Percentiles rank a stretch among this genome's conserved stretches.
Conservation (phyloP, 1,140 invertebrate genomes). For the Alviniconcha marisindica region DNA sequence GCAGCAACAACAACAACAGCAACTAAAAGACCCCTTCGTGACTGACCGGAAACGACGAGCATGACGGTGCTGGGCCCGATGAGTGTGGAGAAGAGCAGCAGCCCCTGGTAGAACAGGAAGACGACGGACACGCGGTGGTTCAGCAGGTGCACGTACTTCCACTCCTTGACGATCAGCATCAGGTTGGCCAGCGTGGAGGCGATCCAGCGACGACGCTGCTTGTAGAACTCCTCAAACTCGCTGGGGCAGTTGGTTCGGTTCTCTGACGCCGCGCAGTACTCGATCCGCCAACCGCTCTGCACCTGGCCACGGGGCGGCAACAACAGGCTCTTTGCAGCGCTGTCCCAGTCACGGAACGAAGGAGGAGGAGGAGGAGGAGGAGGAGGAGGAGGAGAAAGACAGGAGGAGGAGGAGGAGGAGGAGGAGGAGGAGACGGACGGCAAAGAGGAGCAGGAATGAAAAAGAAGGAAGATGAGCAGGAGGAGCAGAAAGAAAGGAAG, state of each 20-base stretch:
- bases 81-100: constrained; percentile 79
- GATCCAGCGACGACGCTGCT: constrained; percentile 81
- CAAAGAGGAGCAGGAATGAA: too few relatives aligned
- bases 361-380: too few relatives aligned
- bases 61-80: constrained; percentile 82
- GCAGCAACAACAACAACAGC: too few relatives aligned
- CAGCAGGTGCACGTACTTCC: constrained; percentile 75
- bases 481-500: too few relatives aligned
- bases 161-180: constrained; percentile 76
- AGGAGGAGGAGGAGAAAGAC: too few relatives aligned
- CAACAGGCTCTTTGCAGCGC: too few relatives aligned
- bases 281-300: constrained; percentile 81
- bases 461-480: too few relatives aligned
- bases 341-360: too few relatives aligned
- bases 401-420: too few relatives aligned
- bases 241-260: constrained; percentile 82
- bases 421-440: too few relatives aligned
- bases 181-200: constrained; percentile 83
- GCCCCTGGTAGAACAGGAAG: constrained; percentile 68
- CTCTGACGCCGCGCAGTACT: constrained; percentile 82
- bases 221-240: constrained; percentile 82
- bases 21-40: too few relatives aligned
- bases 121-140: constrained; percentile 77
- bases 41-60: constrained; percentile 81
- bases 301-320: constrained; percentile 69